phyloP scores from a whole-genome alignment of 2,888 invertebrate genomes.

The Yponomeuta cagnagella region DNA sequence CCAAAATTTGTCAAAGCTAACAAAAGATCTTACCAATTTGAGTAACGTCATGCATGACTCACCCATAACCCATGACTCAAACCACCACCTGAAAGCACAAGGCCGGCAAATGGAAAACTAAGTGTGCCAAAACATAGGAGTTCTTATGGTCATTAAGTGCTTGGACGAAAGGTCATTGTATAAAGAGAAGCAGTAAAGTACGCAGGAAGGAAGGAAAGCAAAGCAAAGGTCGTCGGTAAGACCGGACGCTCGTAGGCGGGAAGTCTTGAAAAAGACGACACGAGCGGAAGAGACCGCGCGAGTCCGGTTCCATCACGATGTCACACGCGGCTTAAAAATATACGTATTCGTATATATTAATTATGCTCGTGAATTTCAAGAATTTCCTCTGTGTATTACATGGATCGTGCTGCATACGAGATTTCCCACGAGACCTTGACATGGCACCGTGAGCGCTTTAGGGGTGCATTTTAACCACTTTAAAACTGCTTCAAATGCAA shows the following conservation, averaged over 20 bases:
- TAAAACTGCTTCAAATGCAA: too few species aligned
- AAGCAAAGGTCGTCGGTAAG: conserved; percentile 2
- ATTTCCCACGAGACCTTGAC: too few species aligned
- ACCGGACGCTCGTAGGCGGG: conserved; percentile 7
- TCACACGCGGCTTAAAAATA: background rate
- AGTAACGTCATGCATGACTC: background rate
- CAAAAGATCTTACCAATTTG: background rate
- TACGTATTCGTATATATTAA: background rate
- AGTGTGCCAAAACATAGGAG: background rate
- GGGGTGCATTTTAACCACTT: too few species aligned
- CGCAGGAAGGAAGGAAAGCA: conserved; percentile 10
- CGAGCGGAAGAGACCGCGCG: background rate
- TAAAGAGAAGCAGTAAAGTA: conserved; percentile 9
- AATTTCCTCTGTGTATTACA: background rate
- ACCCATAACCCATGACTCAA: background rate
- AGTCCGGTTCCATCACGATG: conserved; percentile 10
- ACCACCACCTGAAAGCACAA: background rate
- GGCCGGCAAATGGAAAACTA: background rate
- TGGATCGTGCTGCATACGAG: too few species aligned
- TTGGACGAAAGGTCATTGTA: background rate
- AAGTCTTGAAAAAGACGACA: background rate
- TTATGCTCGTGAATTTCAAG: background rate
- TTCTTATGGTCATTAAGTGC: background rate
- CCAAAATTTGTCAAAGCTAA: background rate
- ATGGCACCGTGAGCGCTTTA: too few species aligned